Percentiles rank a stretch among this genome's conserved stretches.
These are phyloP conservation scores for Megastigmus dorsalis DNA, from an alignment of 2,888 invertebrate genomes.

Conservation along the genomic window DNA sequence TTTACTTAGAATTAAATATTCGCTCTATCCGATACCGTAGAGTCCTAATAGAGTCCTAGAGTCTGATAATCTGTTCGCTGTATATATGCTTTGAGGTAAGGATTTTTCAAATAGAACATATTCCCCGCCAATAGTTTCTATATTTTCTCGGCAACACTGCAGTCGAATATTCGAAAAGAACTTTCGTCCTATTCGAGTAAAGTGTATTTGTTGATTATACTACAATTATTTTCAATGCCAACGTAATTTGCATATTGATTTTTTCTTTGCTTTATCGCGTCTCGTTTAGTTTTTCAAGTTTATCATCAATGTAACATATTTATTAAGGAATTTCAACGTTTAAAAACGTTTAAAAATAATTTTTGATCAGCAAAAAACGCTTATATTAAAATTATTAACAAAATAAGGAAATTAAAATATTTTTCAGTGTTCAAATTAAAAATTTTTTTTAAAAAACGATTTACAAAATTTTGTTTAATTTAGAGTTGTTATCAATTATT, in stretches of 20 bases:
- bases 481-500: neutral
- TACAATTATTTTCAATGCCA: slow-evolving; percentile 52
- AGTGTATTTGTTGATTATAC: slow-evolving; percentile 21
- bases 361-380: no score
- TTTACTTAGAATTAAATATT: no score
- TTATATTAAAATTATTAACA: neutral
- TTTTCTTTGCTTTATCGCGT: slow-evolving; percentile 19
- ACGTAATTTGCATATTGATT: slow-evolving; percentile 50
- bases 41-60: no score
- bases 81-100: no score
- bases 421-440: no score
- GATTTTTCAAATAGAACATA: slow-evolving; percentile 6
- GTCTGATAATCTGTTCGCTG: no score
- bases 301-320: neutral
- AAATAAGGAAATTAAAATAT: no score
- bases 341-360: no score
- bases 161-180: slow-evolving; percentile 25
- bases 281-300: neutral
- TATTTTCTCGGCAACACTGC: slow-evolving; percentile 45
- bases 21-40: no score
- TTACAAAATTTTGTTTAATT: neutral
- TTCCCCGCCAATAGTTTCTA: slow-evolving; percentile 32
- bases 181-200: neutral
- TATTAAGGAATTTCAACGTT: neutral
- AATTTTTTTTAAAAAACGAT: neutral